Base-by-base conservation (phyloP, 2,888 invertebrate genomes). In the Drosophila quasianomalipes region DNA sequence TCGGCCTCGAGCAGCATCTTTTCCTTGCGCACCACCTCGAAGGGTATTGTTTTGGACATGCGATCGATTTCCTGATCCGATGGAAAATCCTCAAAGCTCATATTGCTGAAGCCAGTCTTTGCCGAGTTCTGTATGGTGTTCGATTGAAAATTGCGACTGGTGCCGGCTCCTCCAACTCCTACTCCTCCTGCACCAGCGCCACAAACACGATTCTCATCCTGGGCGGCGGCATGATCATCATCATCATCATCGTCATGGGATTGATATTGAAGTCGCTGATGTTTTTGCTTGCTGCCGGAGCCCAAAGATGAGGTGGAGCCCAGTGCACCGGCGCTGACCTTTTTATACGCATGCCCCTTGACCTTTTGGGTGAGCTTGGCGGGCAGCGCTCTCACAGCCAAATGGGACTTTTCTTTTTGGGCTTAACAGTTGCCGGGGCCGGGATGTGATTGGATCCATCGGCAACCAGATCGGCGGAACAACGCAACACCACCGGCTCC, bases 41-140 rank as follows among this genome's bases (percentile, higher is more conserved):
- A 96, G 0, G 96, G 96, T 59, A 95, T 94, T n/a, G 94, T 93
- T 70, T 91, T 90, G 26, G 93, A 91, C 77, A 91, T 85, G 39
- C 92, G 91, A 82, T 93, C 93, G 70, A 93, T 92, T 71, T 94
- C 94, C 84, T 96, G 96, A 84, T 96, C 96, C 33, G 95, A 95
- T 3, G 96, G 95, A 87, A 96, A 96, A 92, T 96, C 96, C 91
- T 96, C 96, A 84, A 96, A 96, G 88, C 96, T 96, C 95, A 96
- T 95, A 83, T 96, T 96, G 85, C 95, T 96, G 87, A 96, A 96
- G 6, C 96, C 96, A 12, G 95, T 95, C 74, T 94, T 94, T 33
- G 91, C 89, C 3, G 93, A 92, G 72, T 91, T 93, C 65, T 93
- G 93, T 74, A 93, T 93, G 28, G 92, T 92, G 70, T 93, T 93